Evolutionary conservation across 1,140 invertebrate genomes (phyloP), one percentile per base, ranked within the genome.

Genomic region (Leptonema lineaticorne): DNA sequence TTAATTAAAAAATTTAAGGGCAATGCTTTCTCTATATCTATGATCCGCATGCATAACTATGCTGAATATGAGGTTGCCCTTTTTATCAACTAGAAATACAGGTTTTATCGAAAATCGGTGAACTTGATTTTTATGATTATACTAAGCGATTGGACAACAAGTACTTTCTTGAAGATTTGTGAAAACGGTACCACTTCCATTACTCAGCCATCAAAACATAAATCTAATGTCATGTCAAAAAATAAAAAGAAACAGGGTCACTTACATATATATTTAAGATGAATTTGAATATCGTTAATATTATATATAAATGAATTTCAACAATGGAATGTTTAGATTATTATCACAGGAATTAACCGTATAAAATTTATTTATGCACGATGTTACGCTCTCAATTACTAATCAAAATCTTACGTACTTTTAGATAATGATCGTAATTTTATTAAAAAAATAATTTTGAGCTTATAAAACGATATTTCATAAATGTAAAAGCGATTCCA

Each of bases 31-130:
- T 20, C 50, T 24, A 26, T 2, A 2, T 53, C 24, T 53, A 24
- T 8, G 9, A 4, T 53, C 18, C 27, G 9, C 20, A n/a, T 2
- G 22, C 2, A 48, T n/a, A 48, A 7, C n/a, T 7, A 53, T 53
- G 50, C 50, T 26, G 50, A 53, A 26, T 53, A 26, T 26, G 50
- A 53, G 50, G 50, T 53, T 53, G 50, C 50, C 50, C 50, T 53
- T 53, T 53, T 11, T 26, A 53, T 14, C 50, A 24, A 53, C 50
- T 22, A 2, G 50, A 53, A 53, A 53, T 53, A 53, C 50, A 26
- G 50, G 50, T 53, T 53, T 26, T 22, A 20, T 24, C 20, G 50
- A 26, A 48, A 53, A 53, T 53, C 50, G 50, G 24, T 53, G 50
- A 26, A 26, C 50, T 26, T 53, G 50, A 53, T 53, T 53, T 53